These are phyloP conservation scores for Lypha dubia DNA, from an alignment of 2,888 invertebrate genomes.

Conservation along the genomic window DNA sequence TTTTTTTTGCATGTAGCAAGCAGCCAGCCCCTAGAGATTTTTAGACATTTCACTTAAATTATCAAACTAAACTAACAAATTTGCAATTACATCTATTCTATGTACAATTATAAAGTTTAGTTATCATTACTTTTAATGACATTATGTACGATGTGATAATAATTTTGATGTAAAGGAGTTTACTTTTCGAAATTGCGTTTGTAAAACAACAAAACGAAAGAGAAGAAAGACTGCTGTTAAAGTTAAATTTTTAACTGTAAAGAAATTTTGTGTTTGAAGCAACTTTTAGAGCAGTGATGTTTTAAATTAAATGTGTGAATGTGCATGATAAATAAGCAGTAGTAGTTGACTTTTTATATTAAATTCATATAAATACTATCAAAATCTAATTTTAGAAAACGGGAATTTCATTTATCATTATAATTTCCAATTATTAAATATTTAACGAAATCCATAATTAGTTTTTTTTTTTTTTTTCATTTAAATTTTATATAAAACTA, in stretches of 20 bases:
- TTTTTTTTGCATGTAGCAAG: not conserved
- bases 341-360: too few species aligned
- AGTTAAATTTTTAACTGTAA: not conserved
- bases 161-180: constrained; percentile 9
- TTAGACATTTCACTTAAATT: constrained; percentile 46
- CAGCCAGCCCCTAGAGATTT: constrained; percentile 30
- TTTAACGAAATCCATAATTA: too few species aligned
- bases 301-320: too few species aligned
- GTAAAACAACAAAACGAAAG: not conserved
- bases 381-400: too few species aligned
- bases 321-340: too few species aligned
- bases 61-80: constrained; percentile 57
- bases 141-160: constrained; percentile 60
- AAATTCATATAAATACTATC: too few species aligned
- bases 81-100: constrained; percentile 30
- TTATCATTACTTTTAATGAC: constrained; percentile 56
- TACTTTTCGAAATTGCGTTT: constrained; percentile 9
- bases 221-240: not conserved
- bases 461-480: too few species aligned
- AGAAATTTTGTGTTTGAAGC: not conserved
- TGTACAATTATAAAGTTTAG: constrained; percentile 46
- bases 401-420: too few species aligned
- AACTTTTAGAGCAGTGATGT: too few species aligned
- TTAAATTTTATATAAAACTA: too few species aligned
- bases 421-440: too few species aligned